Conservation (phyloP, 1,140 invertebrate species). For the Ceratosolen fusciceps region DNA sequence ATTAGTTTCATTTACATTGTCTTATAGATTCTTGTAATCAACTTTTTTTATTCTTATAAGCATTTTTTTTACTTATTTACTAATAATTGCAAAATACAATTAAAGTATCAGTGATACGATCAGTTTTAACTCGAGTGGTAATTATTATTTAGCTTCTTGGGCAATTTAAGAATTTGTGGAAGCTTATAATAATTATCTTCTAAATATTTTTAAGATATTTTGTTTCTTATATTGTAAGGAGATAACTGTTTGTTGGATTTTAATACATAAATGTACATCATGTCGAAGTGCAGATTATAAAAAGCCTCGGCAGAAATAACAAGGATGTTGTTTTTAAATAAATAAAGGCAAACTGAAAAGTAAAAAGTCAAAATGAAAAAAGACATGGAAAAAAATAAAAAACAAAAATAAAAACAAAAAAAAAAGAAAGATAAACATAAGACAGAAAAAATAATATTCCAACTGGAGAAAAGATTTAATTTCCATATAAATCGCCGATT, state of each 20-base stretch:
- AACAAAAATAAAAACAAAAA: no score
- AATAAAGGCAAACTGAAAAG: neutral
- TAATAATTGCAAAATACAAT: neutral
- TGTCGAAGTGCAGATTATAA: neutral
- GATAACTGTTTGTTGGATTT: neutral
- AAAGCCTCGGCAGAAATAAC: neutral
- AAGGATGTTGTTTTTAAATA: neutral
- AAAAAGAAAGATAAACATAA: no score
- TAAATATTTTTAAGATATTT: neutral
- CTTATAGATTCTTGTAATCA: no score
- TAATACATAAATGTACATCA: neutral
- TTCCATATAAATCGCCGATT: conserved; percentile 17
- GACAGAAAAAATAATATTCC: neutral
- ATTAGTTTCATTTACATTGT: neutral
- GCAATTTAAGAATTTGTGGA: neutral
- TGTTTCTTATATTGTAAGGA: neutral
- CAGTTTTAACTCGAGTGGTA: neutral
- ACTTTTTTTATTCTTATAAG: no score
- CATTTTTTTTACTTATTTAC: no score
- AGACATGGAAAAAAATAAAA: no score
- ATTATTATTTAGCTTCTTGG: neutral
- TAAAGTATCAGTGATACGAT: neutral
- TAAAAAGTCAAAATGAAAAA: neutral
- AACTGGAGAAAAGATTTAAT: neutral
- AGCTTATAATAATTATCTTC: neutral